A percentile compares a stretch with the other conserved stretches of the same genome.
phyloP scores from a whole-genome alignment of 2,797 vertebrate genomes.

The Megaceryle alcyon region DNA sequence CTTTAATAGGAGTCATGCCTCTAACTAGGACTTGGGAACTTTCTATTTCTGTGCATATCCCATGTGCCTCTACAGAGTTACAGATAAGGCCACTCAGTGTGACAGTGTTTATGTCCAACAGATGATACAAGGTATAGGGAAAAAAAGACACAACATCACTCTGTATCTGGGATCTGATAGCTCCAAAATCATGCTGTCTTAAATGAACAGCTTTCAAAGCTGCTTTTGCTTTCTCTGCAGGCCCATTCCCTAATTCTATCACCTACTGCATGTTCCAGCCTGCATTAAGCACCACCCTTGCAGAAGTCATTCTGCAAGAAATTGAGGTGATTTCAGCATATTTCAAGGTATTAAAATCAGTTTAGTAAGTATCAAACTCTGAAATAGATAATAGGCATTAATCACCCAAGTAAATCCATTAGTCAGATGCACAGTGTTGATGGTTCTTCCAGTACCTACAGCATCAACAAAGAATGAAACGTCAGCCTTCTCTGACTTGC shows the following conservation, averaged over 20 bases:
- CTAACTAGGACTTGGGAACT: neutral
- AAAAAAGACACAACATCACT: neutral
- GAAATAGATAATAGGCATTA: slow-evolving; percentile 67
- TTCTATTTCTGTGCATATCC: neutral
- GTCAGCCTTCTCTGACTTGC: slow-evolving; percentile 47
- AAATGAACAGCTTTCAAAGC: neutral
- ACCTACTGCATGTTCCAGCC: slow-evolving; percentile 19
- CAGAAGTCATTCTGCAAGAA: slow-evolving; percentile 35
- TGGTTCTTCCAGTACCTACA: slow-evolving; percentile 37
- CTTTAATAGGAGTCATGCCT: neutral
- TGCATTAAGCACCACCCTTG: slow-evolving; percentile 22
- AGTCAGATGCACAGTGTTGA: slow-evolving; percentile 50
- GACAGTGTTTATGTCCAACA: neutral
- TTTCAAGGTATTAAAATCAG: slow-evolving; percentile 46
- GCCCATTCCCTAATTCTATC: neutral
- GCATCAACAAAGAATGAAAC: slow-evolving; percentile 52
- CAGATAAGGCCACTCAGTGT: neutral
- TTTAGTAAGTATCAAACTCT: slow-evolving; percentile 54
- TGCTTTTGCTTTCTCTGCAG: neutral
- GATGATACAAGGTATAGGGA: neutral
- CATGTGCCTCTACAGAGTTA: neutral
- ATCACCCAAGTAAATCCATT: slow-evolving; percentile 74
- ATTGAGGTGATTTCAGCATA: slow-evolving; percentile 57
- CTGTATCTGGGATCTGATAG: neutral
- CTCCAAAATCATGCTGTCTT: neutral